Base-by-base conservation (phyloP, 2,113 vertebrate genomes). In the Podarcis raffonei region DNA sequence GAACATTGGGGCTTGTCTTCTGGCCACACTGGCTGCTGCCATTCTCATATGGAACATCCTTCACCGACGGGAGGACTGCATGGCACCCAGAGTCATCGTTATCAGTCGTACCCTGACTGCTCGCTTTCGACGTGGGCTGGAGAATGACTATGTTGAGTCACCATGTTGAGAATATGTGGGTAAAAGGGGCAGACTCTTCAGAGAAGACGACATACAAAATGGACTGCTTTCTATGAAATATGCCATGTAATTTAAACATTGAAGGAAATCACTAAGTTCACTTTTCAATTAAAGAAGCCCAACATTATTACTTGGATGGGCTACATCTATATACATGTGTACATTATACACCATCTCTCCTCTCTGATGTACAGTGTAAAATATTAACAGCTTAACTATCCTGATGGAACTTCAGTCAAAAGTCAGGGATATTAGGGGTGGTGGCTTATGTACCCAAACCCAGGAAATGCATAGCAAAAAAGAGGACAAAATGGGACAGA, bases 1-100 rank as follows among this genome's bases (percentile, higher is more conserved):
- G 95, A 97, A 99, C 96, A 99, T 99, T 1, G 98, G 97, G 1
- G 98, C 98, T 72, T 99, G 99, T 93, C 98, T 99, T 23, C 89
- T 99, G 94, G 98, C 99, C 92, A 99, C 99, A 0, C 87, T 98
- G 93, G 98, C 99, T 1, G 99, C 99, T 0, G 99, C 99, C 95
- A 97, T 99, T 95, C 98, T 99, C 30, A 99, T 99, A 93, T 99
- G 99, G 99, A 98, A 99, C 95, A 98, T 99, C 94, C 97, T 99
- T 16, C 98, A 99, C n/a, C 96, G 98, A 68, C 98, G 98, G 0
- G 99, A 99, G 83, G 99, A 99, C 97, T 99, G 98, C 93, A 98
- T 98, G 85, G 95, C 98, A 0, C 98, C 98, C 0, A 95, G 97
- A 0, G 98, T 99, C 87, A 99, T 99, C 0, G 98, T 99, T 94